These are phyloP conservation scores for Miltochrista miniata DNA, from an alignment of 2,888 invertebrate genomes.

Conservation along the genomic window DNA sequence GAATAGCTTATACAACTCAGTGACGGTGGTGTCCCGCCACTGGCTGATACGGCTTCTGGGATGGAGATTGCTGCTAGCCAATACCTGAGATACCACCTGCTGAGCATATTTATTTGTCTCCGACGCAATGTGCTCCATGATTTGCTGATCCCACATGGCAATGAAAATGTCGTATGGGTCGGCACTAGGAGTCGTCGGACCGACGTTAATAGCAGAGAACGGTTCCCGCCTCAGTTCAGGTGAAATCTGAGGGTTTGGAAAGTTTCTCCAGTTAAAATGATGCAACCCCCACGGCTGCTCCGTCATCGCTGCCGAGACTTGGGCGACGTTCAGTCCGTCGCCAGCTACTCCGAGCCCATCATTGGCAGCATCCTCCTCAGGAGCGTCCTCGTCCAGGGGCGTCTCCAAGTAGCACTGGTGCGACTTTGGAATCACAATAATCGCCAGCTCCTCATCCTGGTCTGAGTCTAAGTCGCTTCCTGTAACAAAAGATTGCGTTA, in stretches of 20 bases:
- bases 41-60: no score
- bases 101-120: conserved; percentile 35
- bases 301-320: no score
- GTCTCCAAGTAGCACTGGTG: background rate
- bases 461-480: background rate
- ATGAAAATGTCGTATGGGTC: no score
- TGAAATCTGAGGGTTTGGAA: conserved; percentile 9
- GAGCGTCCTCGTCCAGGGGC: background rate
- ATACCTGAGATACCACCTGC: conserved; percentile 11
- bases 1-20: no score
- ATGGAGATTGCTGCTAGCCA: background rate
- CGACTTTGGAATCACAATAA: background rate
- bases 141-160: no score
- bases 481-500: background rate
- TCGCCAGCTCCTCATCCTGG: no score
- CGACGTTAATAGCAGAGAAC: conserved; percentile 19
- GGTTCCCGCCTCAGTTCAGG: conserved; percentile 17
- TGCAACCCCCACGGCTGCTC: background rate
- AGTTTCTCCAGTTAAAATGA: conserved; percentile 18
- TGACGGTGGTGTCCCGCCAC: no score
- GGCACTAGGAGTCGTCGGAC: no score
- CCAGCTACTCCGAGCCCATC: no score
- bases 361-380: background rate
- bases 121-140: no score
- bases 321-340: no score